phyloP scores from a whole-genome alignment of 2,113 vertebrate species.

The Pelvicachromis taeniatus region DNA sequence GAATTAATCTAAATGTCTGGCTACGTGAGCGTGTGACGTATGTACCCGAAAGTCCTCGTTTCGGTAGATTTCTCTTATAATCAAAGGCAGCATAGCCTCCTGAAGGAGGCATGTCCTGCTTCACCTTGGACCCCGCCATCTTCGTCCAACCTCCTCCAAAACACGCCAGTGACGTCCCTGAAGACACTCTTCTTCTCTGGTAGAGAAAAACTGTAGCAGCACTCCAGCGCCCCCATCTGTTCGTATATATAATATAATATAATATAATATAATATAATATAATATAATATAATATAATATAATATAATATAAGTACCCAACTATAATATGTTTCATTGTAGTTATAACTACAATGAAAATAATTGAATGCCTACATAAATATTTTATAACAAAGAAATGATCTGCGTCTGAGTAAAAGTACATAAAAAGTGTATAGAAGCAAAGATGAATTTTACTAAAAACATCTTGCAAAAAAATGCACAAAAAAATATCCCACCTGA shows the following conservation, averaged over 20 bases:
- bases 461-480: neutral
- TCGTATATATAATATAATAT: neutral
- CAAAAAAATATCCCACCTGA: too few species aligned
- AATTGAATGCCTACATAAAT: neutral
- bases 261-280: neutral
- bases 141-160: constrained; percentile 20
- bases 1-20: too few species aligned
- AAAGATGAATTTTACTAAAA: neutral
- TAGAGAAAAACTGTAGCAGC: accelerated
- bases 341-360: neutral
- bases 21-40: neutral
- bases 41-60: constrained; percentile 85
- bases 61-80: constrained; percentile 88
- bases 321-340: too few species aligned
- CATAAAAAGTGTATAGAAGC: neutral
- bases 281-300: neutral
- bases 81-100: constrained; percentile 88
- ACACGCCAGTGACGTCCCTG: constrained; percentile 11
- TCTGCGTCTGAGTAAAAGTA: neutral
- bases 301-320: neutral
- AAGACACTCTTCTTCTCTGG: neutral
- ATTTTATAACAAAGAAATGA: neutral
- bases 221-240: neutral
- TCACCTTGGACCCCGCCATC: constrained; percentile 94
- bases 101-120: constrained; percentile 92